A percentile compares a stretch with the other conserved stretches of the same genome.
Conservation (phyloP, 2,888 invertebrate genomes). For the Hartigia nigra region DNA sequence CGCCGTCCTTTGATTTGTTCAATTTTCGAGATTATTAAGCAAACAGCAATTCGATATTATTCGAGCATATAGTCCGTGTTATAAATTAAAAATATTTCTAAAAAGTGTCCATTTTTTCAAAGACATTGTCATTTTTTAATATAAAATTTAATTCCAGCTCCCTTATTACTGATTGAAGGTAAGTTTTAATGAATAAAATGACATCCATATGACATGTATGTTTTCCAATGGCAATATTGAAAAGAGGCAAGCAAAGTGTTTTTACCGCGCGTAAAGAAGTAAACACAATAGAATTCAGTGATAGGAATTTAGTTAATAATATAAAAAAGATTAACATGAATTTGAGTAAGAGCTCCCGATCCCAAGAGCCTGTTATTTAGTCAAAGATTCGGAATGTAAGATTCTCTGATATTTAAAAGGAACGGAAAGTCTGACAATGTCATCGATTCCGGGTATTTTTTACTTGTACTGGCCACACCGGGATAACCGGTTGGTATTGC, state of each 20-base stretch:
- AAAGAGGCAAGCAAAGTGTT: not conserved
- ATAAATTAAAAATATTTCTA: not conserved
- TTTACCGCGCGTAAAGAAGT: not conserved
- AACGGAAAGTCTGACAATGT: not conserved
- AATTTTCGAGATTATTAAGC: not conserved
- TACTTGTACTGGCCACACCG: not conserved
- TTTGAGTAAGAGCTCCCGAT: not conserved
- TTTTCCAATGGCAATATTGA: not conserved
- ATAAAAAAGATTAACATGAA: not conserved
- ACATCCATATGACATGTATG: not conserved
- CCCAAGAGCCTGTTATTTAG: not conserved
- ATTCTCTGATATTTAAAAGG: too few species aligned
- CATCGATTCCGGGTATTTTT: not conserved
- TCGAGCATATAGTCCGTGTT: not conserved
- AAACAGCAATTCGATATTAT: not conserved
- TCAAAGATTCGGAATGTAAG: not conserved
- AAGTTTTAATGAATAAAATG: not conserved
- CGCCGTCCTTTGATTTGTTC: not conserved
- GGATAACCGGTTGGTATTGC: not conserved
- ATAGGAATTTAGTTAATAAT: not conserved
- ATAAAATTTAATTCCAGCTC: too few species aligned
- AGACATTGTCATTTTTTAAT: too few species aligned
- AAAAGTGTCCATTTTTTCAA: not conserved
- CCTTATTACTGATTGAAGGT: not conserved
- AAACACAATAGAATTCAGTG: not conserved